A percentile compares a stretch with the other conserved stretches of the same genome.
These are phyloP conservation scores for Diploptera punctata DNA, from an alignment of 2,888 invertebrate species.

Conservation along the genomic window DNA sequence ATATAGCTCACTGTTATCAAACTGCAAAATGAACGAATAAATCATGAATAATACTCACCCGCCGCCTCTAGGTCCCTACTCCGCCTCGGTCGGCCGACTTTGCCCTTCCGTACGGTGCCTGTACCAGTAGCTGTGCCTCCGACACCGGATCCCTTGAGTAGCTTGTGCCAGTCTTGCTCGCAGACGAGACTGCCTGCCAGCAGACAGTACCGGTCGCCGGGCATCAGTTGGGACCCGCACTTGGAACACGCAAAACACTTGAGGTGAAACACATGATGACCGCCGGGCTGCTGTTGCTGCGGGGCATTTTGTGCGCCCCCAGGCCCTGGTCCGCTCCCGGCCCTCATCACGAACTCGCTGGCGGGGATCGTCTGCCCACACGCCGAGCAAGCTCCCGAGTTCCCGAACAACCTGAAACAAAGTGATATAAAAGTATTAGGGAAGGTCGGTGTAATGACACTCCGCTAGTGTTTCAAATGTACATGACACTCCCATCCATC, in stretches of 20 bases:
- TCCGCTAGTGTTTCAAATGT: no score
- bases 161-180: slow-evolving; percentile 95
- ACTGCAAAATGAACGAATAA: no score
- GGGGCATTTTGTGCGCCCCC: slow-evolving; percentile 49
- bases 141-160: slow-evolving; percentile 71
- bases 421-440: no score
- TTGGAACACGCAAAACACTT: slow-evolving; percentile 96
- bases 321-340: slow-evolving; percentile 61
- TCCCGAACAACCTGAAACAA: slow-evolving; percentile 85
- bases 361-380: slow-evolving; percentile 94
- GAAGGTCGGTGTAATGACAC: no score
- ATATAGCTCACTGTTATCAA: no score
- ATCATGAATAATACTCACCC: not conserved
- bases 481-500: no score
- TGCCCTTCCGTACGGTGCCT: slow-evolving; percentile 83
- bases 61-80: slow-evolving; percentile 81
- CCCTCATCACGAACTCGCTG: slow-evolving; percentile 92
- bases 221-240: slow-evolving; percentile 86
- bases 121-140: slow-evolving; percentile 65
- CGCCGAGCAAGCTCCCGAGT: slow-evolving; percentile 87
- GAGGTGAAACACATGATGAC: slow-evolving; percentile 87
- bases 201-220: slow-evolving; percentile 94
- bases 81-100: slow-evolving; percentile 86
- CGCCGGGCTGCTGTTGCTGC: slow-evolving; percentile 52
- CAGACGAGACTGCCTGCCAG: slow-evolving; percentile 90